Evolutionary conservation across 2,797 vertebrate genomes (phyloP), one percentile per base, ranked within the genome.

Genomic region (Spinus pinus): DNA sequence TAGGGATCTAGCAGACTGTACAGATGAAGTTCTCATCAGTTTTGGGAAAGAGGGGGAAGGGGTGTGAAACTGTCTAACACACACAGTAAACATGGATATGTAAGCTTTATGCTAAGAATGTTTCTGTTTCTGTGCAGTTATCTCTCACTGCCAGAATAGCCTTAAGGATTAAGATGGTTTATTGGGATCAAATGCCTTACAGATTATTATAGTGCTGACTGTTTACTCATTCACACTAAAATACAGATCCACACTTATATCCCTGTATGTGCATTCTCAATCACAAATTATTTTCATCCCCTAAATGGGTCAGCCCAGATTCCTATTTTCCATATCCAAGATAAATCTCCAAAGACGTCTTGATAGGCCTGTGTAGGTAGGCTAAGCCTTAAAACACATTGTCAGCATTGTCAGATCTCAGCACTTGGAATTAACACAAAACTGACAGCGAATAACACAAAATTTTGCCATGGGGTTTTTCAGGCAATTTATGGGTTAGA

Each of bases 151-250:
- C 97, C 98, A 98, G 98, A 97, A 97, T 88, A 97, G 97, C 97
- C 96, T 93, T 94, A 88, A 97, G 98, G 98, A 98, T 98, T 98
- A 98, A 97, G 95, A 97, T 94, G 95, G 86, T 98, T 98, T 98
- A 97, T 95, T 97, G 95, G 98, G 97, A 98, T 98, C 98, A 98
- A 98, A 98, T 95, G 96, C 94, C 94, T 97, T 86, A 86, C 94
- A 98, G 97, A 97, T 97, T 96, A 94, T 97, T 98, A 95, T 88
- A 97, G 90, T 95, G 82, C 94, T 96, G 85, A 90, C 97, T 97
- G 96, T 97, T 98, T 97, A 97, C 74, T 97, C 9, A 30, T 86
- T 95, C 79, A 11, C 86, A 97, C 97, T 97, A 97, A 98, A 98
- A 97, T 97, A 95, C 58, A 65, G 41, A 92, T 51, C 56, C 92